Evolutionary conservation across 2,888 invertebrate species (phyloP).

Genomic region (Nomada fabriciana): DNA sequence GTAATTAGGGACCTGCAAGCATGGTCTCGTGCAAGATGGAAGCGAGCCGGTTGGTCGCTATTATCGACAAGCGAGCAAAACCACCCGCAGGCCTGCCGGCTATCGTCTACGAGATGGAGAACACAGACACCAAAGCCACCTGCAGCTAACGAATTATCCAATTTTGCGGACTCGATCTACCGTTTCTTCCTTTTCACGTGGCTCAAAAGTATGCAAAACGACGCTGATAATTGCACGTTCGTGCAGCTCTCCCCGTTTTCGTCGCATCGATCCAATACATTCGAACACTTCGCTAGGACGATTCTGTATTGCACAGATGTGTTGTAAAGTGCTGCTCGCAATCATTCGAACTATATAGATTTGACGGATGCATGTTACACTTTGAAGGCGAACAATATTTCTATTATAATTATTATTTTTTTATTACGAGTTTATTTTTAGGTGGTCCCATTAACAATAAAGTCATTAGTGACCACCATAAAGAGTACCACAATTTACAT

Average conservation of each 20-base stretch:
- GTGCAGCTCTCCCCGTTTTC: background rate
- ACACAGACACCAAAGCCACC: slow-evolving; percentile 48
- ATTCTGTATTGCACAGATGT: background rate
- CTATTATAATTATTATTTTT: too few relatives aligned
- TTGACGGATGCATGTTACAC: too few relatives aligned
- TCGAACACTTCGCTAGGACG: background rate
- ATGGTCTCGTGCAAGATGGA: slow-evolving; percentile 48
- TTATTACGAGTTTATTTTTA: too few relatives aligned
- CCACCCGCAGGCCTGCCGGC: slow-evolving; percentile 60
- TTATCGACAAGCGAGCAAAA: slow-evolving; percentile 61
- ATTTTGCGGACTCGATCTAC: slow-evolving; percentile 53
- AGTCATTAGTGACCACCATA: too few relatives aligned
- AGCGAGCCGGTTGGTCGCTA: slow-evolving; percentile 64
- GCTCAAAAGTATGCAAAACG: slow-evolving; percentile 25
- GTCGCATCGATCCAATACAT: background rate
- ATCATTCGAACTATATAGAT: too few relatives aligned
- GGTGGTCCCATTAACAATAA: too few relatives aligned
- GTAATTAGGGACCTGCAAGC: slow-evolving; percentile 55
- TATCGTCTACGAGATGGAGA: slow-evolving; percentile 49
- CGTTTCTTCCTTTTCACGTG: slow-evolving; percentile 21
- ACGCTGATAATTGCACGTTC: slow-evolving; percentile 12
- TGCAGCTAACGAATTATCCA: slow-evolving; percentile 72
- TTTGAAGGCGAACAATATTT: too few relatives aligned
- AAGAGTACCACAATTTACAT: too few relatives aligned
- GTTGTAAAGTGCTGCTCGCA: too few relatives aligned